These are phyloP conservation scores for Xanthorhoe designata DNA, from an alignment of 2,888 invertebrate species.

Conservation along the genomic window DNA sequence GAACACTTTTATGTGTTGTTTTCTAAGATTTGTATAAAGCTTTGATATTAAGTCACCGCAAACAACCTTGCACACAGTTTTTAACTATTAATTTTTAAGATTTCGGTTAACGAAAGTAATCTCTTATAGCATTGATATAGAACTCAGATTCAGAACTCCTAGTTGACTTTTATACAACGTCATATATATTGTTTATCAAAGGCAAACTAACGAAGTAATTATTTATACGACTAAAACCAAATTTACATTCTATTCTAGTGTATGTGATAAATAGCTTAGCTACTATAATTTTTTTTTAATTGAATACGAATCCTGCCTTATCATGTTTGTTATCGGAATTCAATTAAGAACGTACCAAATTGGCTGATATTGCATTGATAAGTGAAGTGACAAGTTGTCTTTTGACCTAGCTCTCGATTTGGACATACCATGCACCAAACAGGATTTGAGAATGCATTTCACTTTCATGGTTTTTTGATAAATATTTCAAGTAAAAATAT, in stretches of 20 bases:
- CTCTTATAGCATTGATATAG: too few species aligned
- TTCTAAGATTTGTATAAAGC: background rate
- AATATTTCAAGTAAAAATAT: conserved; percentile 15
- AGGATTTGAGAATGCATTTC: conserved; percentile 53
- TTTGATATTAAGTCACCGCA: background rate
- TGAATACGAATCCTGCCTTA: conserved; percentile 11
- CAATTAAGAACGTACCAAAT: conserved; percentile 25
- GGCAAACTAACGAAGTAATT: too few species aligned
- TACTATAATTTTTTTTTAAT: background rate
- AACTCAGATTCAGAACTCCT: too few species aligned
- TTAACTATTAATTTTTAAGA: too few species aligned
- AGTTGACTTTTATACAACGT: too few species aligned
- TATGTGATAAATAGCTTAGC: background rate
- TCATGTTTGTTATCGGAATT: conserved; percentile 27
- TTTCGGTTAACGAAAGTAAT: too few species aligned
- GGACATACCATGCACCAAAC: conserved; percentile 50
- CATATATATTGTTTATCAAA: too few species aligned
- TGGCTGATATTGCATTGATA: conserved; percentile 38
- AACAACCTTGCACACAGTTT: too few species aligned
- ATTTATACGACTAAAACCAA: too few species aligned
- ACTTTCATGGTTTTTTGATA: conserved; percentile 55
- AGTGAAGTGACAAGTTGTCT: conserved; percentile 54
- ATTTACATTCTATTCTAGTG: too few species aligned
- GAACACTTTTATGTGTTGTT: background rate
- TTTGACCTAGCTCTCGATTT: conserved; percentile 52